These are phyloP conservation scores for Sympetrum striolatum DNA, from an alignment of 2,888 invertebrate species.

Conservation along the genomic window DNA sequence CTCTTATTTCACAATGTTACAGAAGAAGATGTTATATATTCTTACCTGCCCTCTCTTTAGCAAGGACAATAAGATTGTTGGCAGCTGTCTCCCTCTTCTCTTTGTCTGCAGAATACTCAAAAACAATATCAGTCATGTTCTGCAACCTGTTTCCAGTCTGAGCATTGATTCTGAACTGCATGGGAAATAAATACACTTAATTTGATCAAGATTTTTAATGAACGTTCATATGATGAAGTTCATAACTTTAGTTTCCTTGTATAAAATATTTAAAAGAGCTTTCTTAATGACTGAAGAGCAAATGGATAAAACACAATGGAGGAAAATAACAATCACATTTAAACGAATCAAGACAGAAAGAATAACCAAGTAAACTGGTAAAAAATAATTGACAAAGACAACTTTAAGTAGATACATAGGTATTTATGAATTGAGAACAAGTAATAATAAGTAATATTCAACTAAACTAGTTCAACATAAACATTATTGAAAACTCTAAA, in stretches of 20 bases:
- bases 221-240: too few species aligned
- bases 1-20: background rate
- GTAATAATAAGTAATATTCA: too few species aligned
- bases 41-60: slow-evolving; percentile 84
- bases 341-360: too few species aligned
- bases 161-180: slow-evolving; percentile 47
- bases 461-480: background rate
- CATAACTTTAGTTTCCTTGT: too few species aligned
- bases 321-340: background rate
- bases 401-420: background rate
- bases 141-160: slow-evolving; percentile 71
- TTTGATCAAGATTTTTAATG: too few species aligned
- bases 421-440: too few species aligned
- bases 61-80: slow-evolving; percentile 89
- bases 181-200: background rate
- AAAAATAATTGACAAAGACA: background rate
- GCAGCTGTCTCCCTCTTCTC: slow-evolving; percentile 85
- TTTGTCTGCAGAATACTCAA: slow-evolving; percentile 70
- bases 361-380: too few species aligned
- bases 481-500: slow-evolving; percentile 71
- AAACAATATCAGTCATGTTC: slow-evolving; percentile 84
- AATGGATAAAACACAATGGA: too few species aligned
- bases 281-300: too few species aligned
- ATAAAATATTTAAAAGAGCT: too few species aligned
- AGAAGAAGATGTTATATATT: background rate